A percentile compares a stretch with the other conserved stretches of the same genome.
phyloP scores from a whole-genome alignment of 2,113 vertebrate species.

The Bothrops jararaca region DNA sequence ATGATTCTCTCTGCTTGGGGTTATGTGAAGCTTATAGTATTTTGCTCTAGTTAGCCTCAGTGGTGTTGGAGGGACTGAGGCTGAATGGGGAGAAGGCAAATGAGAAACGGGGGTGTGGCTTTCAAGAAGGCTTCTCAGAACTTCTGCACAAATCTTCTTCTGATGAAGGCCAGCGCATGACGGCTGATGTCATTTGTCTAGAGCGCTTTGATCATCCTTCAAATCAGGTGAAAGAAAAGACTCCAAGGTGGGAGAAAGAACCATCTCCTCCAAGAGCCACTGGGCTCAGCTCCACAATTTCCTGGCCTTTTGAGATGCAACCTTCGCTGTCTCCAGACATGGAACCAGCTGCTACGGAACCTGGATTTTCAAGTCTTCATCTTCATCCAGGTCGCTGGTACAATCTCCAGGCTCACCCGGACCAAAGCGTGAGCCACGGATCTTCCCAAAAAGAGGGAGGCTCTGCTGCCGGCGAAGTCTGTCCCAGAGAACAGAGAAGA shows the following conservation, averaged over 20 bases:
- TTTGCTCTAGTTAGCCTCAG: background rate
- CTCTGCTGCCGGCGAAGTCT: conserved; percentile 91
- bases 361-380: conserved; percentile 91
- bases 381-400: conserved; percentile 84
- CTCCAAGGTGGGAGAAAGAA: background rate
- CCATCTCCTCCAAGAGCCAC: background rate
- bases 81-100: background rate
- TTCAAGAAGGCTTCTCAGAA: background rate
- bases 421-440: conserved; percentile 81
- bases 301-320: background rate
- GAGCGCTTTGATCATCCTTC: background rate
- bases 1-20: background rate
- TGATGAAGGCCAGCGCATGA: background rate
- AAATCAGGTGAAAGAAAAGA: background rate
- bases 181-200: background rate
- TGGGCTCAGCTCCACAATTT: background rate
- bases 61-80: too few species aligned
- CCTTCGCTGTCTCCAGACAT: background rate
- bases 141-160: background rate
- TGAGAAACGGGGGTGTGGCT: background rate
- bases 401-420: conserved; percentile 77
- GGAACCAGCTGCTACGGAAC: conserved; percentile 72
- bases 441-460: conserved; percentile 85
- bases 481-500: fast-evolving
- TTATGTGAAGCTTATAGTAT: background rate